These are phyloP conservation scores for cattle (Bos taurus) DNA, from an alignment of 2,113 vertebrate species.

Conservation along the genomic window ARS-UCD2.0 NC_037343.1:77944001-77944500, in stretches of 20 bases:
- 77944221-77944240: background rate
- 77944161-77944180: background rate
- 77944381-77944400: accelerated
- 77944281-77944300: background rate
- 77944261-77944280: background rate
- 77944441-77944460: background rate
- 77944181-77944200: background rate
- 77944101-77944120: background rate
- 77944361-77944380: background rate
- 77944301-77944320: background rate
- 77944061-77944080: background rate
- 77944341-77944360: background rate
- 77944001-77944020: background rate
- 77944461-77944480: background rate
- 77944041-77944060: background rate
- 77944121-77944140: background rate
- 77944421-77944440: background rate
- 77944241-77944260: background rate
- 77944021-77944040: background rate
- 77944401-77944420: background rate
- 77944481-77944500: background rate
- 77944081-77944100: background rate
- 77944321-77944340: background rate
- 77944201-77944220: background rate
- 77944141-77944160: background rate